Conservation (phyloP, 2,113 vertebrate species). For the Daboia siamensis region DNA sequence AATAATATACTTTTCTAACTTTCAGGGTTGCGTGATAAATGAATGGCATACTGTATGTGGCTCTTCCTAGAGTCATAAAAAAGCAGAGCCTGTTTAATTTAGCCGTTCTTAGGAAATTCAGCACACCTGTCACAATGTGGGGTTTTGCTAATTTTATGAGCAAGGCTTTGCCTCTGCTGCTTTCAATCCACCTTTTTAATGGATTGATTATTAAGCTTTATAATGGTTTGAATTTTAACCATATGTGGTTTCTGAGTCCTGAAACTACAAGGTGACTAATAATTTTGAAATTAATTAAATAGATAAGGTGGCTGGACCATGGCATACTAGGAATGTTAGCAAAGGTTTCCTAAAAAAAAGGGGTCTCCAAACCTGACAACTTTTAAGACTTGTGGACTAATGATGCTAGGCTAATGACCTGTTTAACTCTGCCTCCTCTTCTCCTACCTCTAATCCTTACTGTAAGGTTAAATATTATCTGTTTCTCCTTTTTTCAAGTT, state of each 20-base stretch:
- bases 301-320: not conserved
- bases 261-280: not conserved
- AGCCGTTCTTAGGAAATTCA: not conserved
- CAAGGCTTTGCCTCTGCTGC: not conserved
- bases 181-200: not conserved
- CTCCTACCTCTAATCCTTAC: not conserved
- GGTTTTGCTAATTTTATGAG: not conserved
- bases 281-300: not conserved
- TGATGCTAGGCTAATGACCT: too few relatives aligned
- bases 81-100: not conserved
- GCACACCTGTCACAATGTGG: not conserved
- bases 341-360: constrained; percentile 4
- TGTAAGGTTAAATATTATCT: constrained; percentile 23
- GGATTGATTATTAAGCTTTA: not conserved
- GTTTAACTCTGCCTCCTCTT: too few relatives aligned
- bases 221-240: not conserved
- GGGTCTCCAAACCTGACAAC: too few relatives aligned
- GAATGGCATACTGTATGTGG: not conserved
- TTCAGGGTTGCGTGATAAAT: not conserved
- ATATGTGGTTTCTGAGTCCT: not conserved
- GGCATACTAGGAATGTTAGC: not conserved
- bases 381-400: too few relatives aligned
- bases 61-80: not conserved
- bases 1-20: not conserved
- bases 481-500: constrained; percentile 30